Conservation (phyloP, 2,113 vertebrate species). For the Pontoporia blainvillei region DNA sequence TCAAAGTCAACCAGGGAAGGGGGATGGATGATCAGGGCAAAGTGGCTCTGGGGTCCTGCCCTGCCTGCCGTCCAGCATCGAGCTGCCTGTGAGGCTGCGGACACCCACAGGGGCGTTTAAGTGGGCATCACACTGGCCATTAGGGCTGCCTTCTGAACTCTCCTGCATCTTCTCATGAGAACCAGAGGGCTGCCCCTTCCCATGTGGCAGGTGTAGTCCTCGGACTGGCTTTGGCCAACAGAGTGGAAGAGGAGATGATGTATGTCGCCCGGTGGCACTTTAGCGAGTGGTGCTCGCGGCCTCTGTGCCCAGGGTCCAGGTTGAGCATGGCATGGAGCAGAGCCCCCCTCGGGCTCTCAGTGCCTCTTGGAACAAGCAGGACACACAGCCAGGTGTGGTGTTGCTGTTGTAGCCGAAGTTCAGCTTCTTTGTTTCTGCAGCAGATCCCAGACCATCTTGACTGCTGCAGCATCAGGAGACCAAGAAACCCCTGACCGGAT, state of each 20-base stretch:
- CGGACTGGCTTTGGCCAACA: neutral
- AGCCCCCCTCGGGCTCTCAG: accelerated
- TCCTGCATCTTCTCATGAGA: neutral
- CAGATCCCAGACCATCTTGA: neutral
- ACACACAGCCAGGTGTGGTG: neutral
- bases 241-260: neutral
- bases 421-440: neutral
- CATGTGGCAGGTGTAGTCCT: neutral
- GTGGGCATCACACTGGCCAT: neutral
- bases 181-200: neutral
- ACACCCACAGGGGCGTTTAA: neutral
- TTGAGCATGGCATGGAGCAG: neutral
- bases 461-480: neutral
- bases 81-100: neutral
- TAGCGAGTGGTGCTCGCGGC: neutral
- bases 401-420: neutral
- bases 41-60: neutral
- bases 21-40: neutral
- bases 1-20: neutral
- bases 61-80: neutral
- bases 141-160: neutral
- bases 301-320: neutral
- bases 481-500: neutral
- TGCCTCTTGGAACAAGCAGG: neutral
- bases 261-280: neutral